Evolutionary conservation across 1,140 invertebrate genomes (phyloP), one percentile per base, ranked within the genome.

Genomic region (Magallana angulata): DNA sequence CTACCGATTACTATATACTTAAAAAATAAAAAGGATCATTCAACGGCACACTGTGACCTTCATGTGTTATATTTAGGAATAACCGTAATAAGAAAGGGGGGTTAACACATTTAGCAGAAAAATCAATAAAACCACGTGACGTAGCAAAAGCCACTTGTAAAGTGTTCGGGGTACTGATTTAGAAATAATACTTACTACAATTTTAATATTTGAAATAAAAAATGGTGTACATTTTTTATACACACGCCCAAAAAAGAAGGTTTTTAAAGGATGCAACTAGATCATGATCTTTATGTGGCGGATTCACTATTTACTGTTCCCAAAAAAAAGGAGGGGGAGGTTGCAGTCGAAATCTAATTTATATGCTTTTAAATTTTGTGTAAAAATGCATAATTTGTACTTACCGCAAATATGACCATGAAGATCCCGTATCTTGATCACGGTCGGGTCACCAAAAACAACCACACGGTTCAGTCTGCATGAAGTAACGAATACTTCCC

Each of bases 371-470:
- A 1, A 64, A 48, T 16, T 64, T 64, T 64, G 24, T 64, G 60
- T 64, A 64, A 64, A 64, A 64, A 64, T 64, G 60, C 14, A 64
- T 64, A 64, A 64, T 64, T 64, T 64, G 16, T 64, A 81, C 76
- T 81, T 81, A 81, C 30, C 76, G 14, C 76, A 81, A 48, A 81
- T 81, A 48, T 9, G 30, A 48, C 30, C 9, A 81, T 16, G 24
- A 48, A 48, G 76, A 56, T 81, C 76, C 18, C 76, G 18, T 1
- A 81, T 81, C 30, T 36, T 81, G 1, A 81, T 56, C 76, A 48
- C 30, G 76, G 76, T 11, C 12, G 76, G 76, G 76, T 81, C 48
- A 14, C 76, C 76, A 30, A 81, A 48, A 16, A 81, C 48, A 56
- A 56, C 14, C 14, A 81, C 76, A 11, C 14, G 8, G 48, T 81